Evolutionary conservation across 2,797 vertebrate species (phyloP).

Genomic region (Loris lydekkerianus): DNA sequence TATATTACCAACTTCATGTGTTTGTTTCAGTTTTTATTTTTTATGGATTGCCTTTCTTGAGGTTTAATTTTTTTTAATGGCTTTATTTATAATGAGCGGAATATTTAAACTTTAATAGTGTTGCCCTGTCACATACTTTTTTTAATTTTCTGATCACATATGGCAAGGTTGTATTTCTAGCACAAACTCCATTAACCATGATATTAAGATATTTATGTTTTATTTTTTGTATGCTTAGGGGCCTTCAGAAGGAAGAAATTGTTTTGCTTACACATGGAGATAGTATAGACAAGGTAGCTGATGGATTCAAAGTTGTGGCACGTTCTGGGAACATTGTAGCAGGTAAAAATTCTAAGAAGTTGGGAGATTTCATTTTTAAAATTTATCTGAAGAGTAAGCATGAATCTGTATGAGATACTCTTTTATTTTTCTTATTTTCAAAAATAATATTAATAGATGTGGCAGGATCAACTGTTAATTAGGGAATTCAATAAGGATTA

Average conservation of each 20-base stretch:
- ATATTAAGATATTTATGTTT: slow-evolving; percentile 52
- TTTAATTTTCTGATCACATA: slow-evolving; percentile 45
- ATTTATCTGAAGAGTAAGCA: background rate
- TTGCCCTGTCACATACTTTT: background rate
- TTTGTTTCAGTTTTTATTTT: slow-evolving; percentile 25
- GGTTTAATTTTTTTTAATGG: slow-evolving; percentile 35
- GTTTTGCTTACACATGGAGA: slow-evolving; percentile 98
- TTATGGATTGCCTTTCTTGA: slow-evolving; percentile 1
- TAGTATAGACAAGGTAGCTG: slow-evolving; percentile 99
- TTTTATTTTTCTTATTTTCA: slow-evolving; percentile 12
- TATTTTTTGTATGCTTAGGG: slow-evolving; percentile 87
- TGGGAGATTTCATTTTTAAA: background rate
- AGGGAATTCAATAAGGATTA: slow-evolving; percentile 39
- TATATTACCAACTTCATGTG: background rate
- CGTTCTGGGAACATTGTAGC: slow-evolving; percentile 98
- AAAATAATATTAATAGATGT: background rate
- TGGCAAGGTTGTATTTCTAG: slow-evolving; percentile 38
- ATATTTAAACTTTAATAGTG: slow-evolving; percentile 50
- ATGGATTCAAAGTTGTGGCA: slow-evolving; percentile 98
- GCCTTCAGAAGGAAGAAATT: slow-evolving; percentile 98
- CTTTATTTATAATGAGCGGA: slow-evolving; percentile 12
- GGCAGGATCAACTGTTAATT: background rate
- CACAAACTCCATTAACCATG: background rate
- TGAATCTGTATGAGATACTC: background rate
- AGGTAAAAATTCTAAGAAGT: slow-evolving; percentile 88